Evolutionary conservation across 2,113 vertebrate species (phyloP).

Genomic region (Cyprinus carpio): DNA sequence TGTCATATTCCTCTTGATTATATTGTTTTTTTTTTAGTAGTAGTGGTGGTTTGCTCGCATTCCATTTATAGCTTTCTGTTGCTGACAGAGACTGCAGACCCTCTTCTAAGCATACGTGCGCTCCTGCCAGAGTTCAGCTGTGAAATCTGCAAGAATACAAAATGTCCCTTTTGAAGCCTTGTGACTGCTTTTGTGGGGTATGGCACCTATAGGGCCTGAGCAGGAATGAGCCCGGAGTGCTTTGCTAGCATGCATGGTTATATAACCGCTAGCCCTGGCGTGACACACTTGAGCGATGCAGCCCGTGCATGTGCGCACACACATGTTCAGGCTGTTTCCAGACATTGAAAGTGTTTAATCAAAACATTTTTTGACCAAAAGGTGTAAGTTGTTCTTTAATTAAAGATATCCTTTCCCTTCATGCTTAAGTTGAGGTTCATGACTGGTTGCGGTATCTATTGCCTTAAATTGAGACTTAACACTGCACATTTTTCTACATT

Average conservation of each 20-base stretch:
- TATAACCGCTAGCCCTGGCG: constrained; percentile 13
- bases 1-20: not conserved
- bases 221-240: not conserved
- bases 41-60: constrained; percentile 1
- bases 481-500: not conserved
- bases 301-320: not conserved
- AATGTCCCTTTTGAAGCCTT: constrained; percentile 32
- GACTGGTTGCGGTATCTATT: not conserved
- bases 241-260: constrained; percentile 34
- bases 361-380: not conserved
- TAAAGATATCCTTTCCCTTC: not conserved
- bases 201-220: constrained; percentile 33
- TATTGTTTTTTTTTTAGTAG: constrained; percentile 14
- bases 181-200: constrained; percentile 17
- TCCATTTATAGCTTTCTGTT: constrained; percentile 44
- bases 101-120: constrained; percentile 5
- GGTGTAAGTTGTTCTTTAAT: not conserved
- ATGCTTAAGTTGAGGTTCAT: not conserved
- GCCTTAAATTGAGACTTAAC: not conserved
- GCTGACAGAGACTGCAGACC: constrained; percentile 39
- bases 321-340: not conserved
- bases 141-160: constrained; percentile 20
- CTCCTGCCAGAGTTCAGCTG: constrained; percentile 13
- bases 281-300: constrained; percentile 35
- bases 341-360: not conserved